These are phyloP conservation scores for Sitophilus oryzae DNA, from an alignment of 1,140 invertebrate species.

Conservation along the genomic window DNA sequence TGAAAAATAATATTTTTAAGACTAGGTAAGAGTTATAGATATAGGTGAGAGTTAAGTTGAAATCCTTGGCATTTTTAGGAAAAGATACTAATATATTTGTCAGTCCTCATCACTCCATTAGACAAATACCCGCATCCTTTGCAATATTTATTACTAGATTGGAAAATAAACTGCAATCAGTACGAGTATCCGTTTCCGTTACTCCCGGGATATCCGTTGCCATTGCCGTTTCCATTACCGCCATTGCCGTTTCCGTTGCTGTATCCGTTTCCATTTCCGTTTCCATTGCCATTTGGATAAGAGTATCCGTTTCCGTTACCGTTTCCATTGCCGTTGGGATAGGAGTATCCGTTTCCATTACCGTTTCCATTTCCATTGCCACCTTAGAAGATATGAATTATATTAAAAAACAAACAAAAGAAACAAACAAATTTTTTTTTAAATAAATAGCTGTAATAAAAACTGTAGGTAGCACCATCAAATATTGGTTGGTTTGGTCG, in stretches of 20 bases:
- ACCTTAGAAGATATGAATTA: constrained; percentile 48
- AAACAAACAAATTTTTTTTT: too few species aligned
- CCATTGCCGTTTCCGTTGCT: constrained; percentile 18
- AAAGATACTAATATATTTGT: constrained; percentile 8
- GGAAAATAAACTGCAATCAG: constrained; percentile 26
- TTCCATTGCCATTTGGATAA: constrained; percentile 21
- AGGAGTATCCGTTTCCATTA: constrained; percentile 24
- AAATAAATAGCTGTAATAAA: too few species aligned
- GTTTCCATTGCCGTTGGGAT: constrained; percentile 6
- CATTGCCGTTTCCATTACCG: constrained; percentile 38
- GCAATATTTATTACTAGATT: constrained; percentile 15
- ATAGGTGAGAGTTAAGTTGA: background rate
- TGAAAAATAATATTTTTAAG: background rate
- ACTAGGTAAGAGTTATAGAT: constrained; percentile 6
- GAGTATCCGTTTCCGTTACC: constrained; percentile 22
- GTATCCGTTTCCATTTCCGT: constrained; percentile 26
- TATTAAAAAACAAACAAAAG: constrained; percentile 17
- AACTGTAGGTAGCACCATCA: too few species aligned
- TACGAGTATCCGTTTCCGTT: constrained; percentile 20
- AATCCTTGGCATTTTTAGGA: too few species aligned
- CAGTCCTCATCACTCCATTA: constrained; percentile 4
- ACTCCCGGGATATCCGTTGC: constrained; percentile 18
- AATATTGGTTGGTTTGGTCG: too few species aligned
- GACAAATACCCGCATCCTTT: constrained; percentile 17
- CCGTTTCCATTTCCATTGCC: constrained; percentile 46